A percentile compares a stretch with the other conserved stretches of the same genome.
Evolutionary conservation across 2,113 vertebrate species (phyloP).

Genomic region (Cairina moschata): DNA sequence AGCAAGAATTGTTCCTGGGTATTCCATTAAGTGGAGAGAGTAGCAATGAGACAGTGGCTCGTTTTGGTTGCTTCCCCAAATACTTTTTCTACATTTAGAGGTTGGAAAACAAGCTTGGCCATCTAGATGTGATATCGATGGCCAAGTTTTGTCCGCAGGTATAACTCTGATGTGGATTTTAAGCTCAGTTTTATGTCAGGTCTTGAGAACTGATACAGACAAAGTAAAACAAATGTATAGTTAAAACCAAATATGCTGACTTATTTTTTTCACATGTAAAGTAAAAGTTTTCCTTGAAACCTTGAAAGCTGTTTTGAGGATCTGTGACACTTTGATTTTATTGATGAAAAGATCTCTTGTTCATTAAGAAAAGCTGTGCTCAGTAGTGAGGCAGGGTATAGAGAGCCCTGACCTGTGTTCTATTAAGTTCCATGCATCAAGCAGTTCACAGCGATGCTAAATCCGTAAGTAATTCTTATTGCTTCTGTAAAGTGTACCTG

Average conservation of each 20-base stretch:
- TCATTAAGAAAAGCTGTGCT: background rate
- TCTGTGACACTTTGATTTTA: background rate
- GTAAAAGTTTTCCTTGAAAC: background rate
- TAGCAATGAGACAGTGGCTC: background rate
- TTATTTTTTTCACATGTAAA: background rate
- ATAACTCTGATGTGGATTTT: background rate
- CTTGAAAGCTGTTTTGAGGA: background rate
- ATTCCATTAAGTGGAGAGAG: background rate
- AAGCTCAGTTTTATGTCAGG: background rate
- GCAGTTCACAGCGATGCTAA: slow-evolving; percentile 31
- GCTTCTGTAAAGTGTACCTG: background rate
- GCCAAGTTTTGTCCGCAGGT: background rate
- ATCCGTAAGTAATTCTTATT: background rate
- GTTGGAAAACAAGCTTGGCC: background rate
- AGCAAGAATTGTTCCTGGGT: background rate
- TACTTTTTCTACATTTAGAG: background rate
- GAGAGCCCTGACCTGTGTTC: background rate
- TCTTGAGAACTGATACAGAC: background rate
- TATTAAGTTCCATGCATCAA: background rate
- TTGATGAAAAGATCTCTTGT: background rate
- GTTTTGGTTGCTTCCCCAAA: background rate
- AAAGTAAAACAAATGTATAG: background rate
- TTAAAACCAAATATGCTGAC: background rate
- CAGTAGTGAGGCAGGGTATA: background rate
- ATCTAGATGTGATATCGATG: background rate